Evolutionary conservation across 2,888 invertebrate genomes (phyloP), one percentile per base, ranked within the genome.

Genomic region (Tiphia femorata): DNA sequence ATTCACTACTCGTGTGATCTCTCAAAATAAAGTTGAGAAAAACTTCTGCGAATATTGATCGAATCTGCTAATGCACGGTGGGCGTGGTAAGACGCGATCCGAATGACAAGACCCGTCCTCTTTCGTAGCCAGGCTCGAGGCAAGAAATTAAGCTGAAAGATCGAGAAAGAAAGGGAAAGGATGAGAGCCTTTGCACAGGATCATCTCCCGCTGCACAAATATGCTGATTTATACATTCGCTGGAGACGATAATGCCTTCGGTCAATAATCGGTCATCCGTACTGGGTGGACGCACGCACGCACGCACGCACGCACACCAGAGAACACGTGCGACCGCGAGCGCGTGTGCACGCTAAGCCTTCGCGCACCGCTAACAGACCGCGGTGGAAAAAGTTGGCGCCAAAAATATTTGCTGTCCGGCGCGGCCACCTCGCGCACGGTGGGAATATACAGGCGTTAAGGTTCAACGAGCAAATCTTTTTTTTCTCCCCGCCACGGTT

Each of bases 351-450:
- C 58, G 57, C 57, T 33, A 46, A 69, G 62, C 62, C 67, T 64
- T 67, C 67, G 63, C 52, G 59, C 57, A 62, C 64, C 63, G 58
- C 64, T 67, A 70, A 69, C 58, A 64, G 62, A 54, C 58, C 59
- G 64, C 65, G 62, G 73, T 62, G 64, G 66, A 72, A 76, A 77
- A 77, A 72, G 66, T 70, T 70, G 77, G 75, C 78, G 78, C 77
- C 79, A 76, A 79, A 79, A 78, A 79, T 75, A 79, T 79, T 79
- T 78, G 70, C 76, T 59, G 65, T 68, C 65, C 72, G 70, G 58
- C n/a, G n/a, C 70, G 63, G 66, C 64, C 59, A 59, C 55, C 35
- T 23, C 17, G 47, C 4, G 8, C n/a, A 7, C 14, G 16, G 8
- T n/a, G 35, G 33, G 33, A 33, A 12, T 7, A 33, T n/a, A n/a